Percentiles rank a stretch among this genome's conserved stretches.
phyloP scores from a whole-genome alignment of 2,888 invertebrate species.

The Morpho achilles region DNA sequence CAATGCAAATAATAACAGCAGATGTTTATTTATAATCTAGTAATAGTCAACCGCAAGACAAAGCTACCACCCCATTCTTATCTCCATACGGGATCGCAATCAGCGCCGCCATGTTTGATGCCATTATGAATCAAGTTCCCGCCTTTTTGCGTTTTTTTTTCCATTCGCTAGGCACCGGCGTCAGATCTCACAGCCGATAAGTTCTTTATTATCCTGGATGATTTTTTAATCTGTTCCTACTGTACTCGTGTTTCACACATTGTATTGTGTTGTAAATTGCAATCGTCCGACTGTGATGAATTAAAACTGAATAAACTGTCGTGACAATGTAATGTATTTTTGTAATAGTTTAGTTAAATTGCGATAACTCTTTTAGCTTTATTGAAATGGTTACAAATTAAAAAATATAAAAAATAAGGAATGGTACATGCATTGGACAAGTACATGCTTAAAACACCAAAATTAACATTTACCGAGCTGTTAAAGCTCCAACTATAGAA shows the following conservation, averaged over 20 bases:
- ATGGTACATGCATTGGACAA: no score
- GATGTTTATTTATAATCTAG: constrained; percentile 38
- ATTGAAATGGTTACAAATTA: no score
- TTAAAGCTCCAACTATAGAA: no score
- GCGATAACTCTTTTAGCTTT: neutral
- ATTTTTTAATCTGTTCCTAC: constrained; percentile 71
- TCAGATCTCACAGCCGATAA: constrained; percentile 75
- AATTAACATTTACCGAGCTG: no score
- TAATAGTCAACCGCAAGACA: constrained; percentile 33
- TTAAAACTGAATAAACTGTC: constrained; percentile 15
- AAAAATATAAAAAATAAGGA: no score
- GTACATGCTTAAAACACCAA: no score
- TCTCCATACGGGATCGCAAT: constrained; percentile 71
- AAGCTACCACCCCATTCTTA: constrained; percentile 64
- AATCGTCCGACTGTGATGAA: constrained; percentile 9
- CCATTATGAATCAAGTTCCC: constrained; percentile 75
- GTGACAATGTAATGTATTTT: constrained; percentile 6
- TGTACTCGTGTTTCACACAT: constrained; percentile 56
- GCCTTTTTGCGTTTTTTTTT: constrained; percentile 61
- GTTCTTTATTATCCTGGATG: constrained; percentile 75
- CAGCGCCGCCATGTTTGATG: constrained; percentile 70
- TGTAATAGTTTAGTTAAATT: constrained; percentile 7
- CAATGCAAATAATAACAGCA: constrained; percentile 30
- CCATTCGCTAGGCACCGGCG: constrained; percentile 63
- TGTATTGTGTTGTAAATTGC: constrained; percentile 38